Conservation (phyloP, 2,113 vertebrate genomes). For the Paratilapia polleni region DNA sequence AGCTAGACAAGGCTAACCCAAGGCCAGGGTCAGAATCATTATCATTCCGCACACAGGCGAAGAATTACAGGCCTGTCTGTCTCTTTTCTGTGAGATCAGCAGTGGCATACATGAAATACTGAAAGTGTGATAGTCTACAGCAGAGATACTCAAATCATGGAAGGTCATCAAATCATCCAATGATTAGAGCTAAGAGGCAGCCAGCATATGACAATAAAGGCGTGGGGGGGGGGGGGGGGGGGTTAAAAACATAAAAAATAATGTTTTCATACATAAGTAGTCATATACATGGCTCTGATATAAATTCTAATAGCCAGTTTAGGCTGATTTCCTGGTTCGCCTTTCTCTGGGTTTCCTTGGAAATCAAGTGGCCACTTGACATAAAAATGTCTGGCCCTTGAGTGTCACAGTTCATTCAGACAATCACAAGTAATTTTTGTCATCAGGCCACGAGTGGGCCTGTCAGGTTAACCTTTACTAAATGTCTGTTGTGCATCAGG, state of each 20-base stretch:
- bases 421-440: not conserved
- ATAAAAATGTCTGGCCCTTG: not conserved
- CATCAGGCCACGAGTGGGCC: constrained; percentile 34
- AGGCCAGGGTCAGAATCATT: constrained; percentile 65
- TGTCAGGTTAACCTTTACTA: constrained; percentile 63
- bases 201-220: not conserved
- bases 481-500: constrained; percentile 52
- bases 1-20: constrained; percentile 45
- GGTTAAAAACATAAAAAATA: not conserved
- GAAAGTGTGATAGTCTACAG: constrained; percentile 12
- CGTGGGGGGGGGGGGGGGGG: constrained; percentile 6
- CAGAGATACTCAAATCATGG: constrained; percentile 6
- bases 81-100: constrained; percentile 30
- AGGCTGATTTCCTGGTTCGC: not conserved
- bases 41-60: constrained; percentile 47
- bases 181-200: not conserved
- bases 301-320: not conserved
- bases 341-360: constrained; percentile 41
- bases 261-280: not conserved
- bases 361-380: constrained; percentile 56
- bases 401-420: not conserved
- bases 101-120: constrained; percentile 29
- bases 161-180: constrained; percentile 19
- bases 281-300: not conserved
- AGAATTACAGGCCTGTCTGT: constrained; percentile 40